These are phyloP conservation scores for Portevinia maculata DNA, from an alignment of 2,888 invertebrate species.

Conservation along the genomic window DNA sequence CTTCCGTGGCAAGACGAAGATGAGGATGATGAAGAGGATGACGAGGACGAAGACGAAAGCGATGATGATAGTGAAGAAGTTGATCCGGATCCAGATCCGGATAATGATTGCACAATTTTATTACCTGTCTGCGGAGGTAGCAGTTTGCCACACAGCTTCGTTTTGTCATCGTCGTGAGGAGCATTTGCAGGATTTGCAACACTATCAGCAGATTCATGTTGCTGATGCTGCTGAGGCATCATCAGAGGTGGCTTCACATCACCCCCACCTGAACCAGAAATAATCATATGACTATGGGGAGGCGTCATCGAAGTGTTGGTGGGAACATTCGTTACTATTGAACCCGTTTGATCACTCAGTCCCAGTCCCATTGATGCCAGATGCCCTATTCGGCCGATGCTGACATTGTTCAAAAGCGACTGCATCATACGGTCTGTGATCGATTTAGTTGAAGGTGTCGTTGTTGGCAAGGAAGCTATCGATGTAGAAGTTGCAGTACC, in stretches of 20 bases:
- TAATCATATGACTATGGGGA: conserved; percentile 50
- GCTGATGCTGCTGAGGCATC: conserved; percentile 32
- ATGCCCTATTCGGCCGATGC: conserved; percentile 79
- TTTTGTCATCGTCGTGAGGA: conserved; percentile 45
- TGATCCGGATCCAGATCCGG: conserved; percentile 65
- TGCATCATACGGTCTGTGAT: conserved; percentile 76
- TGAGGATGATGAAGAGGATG: conserved; percentile 65
- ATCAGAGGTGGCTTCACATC: conserved; percentile 50
- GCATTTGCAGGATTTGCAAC: conserved; percentile 27
- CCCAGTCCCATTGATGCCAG: conserved; percentile 78
- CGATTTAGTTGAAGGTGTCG: conserved; percentile 76
- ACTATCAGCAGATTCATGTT: conserved; percentile 40
- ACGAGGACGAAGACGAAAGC: conserved; percentile 62
- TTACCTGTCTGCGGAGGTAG: conserved; percentile 57
- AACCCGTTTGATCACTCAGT: conserved; percentile 40
- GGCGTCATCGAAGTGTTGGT: conserved; percentile 37
- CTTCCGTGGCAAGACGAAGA: conserved; percentile 64
- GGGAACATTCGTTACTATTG: conserved; percentile 10
- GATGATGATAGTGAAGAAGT: conserved; percentile 77
- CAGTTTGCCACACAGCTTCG: conserved; percentile 48
- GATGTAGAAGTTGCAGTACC: conserved; percentile 20
- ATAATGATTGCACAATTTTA: conserved; percentile 69
- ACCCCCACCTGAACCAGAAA: conserved; percentile 6
- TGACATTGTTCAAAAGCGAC: conserved; percentile 76
- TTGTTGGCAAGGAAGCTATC: conserved; percentile 59